Percentiles rank a stretch among this genome's conserved stretches.
phyloP scores from a whole-genome alignment of 2,888 invertebrate genomes.

The Microctonus aethiopoides region DNA sequence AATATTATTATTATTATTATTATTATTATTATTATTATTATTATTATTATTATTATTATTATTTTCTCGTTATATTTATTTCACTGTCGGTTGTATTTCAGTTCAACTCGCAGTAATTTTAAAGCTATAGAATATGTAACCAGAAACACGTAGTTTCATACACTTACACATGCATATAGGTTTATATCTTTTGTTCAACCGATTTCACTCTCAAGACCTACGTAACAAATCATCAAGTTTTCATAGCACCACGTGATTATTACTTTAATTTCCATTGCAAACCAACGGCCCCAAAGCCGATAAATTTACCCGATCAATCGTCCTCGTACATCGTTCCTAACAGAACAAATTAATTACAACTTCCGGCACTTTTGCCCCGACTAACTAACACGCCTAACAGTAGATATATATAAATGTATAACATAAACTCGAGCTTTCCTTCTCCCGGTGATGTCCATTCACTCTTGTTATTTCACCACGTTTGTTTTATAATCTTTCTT shows the following conservation, averaged over 20 bases:
- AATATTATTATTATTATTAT: no score
- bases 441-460: background rate
- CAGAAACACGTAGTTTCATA: conserved; percentile 31
- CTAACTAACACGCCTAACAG: background rate
- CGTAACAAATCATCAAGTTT: conserved; percentile 54
- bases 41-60: no score
- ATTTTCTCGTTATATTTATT: no score
- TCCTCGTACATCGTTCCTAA: conserved; percentile 30
- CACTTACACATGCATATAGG: no score
- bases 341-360: conserved; percentile 30
- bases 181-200: conserved; percentile 40
- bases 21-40: no score
- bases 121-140: background rate
- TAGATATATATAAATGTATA: background rate
- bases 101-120: background rate
- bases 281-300: conserved; percentile 16
- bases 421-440: background rate
- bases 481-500: background rate
- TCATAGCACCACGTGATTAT: conserved; percentile 46
- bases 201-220: conserved; percentile 58
- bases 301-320: conserved; percentile 29
- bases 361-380: conserved; percentile 24
- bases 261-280: conserved; percentile 47
- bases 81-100: no score
- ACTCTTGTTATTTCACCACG: background rate